Evolutionary conservation across 2,113 vertebrate species (phyloP).

Genomic region (Stigmatopora nigra): DNA sequence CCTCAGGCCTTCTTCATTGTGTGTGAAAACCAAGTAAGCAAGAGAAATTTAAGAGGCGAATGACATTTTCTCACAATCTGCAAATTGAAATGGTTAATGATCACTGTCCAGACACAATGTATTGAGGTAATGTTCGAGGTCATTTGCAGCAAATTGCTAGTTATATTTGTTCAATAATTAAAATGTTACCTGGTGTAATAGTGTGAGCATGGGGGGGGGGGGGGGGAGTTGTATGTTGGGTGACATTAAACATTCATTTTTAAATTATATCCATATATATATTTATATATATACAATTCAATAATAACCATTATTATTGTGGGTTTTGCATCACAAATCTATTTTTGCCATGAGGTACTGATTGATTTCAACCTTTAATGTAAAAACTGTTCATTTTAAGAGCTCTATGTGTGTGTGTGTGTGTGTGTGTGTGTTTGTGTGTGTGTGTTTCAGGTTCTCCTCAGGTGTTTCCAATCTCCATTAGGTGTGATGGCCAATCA

Average conservation of each 20-base stretch:
- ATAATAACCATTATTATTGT: too few relatives aligned
- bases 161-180: too few relatives aligned
- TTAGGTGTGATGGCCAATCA: constrained; percentile 39
- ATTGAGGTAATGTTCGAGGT: fast-evolving
- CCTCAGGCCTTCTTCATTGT: not conserved
- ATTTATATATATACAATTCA: too few relatives aligned
- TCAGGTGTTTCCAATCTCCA: constrained; percentile 41
- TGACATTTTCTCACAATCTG: not conserved
- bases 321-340: too few relatives aligned
- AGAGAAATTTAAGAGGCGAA: not conserved
- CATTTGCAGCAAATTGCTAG: too few relatives aligned
- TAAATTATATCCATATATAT: too few relatives aligned
- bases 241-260: too few relatives aligned
- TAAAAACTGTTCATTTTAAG: not conserved
- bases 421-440: constrained; percentile 11
- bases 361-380: too few relatives aligned
- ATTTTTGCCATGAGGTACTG: too few relatives aligned
- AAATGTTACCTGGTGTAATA: too few relatives aligned
- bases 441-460: constrained; percentile 13
- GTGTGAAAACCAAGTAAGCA: not conserved
- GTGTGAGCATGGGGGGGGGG: too few relatives aligned
- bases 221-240: too few relatives aligned
- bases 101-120: not conserved
- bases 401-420: constrained; percentile 10
- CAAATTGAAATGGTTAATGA: not conserved